These are phyloP conservation scores for Lagria hirta DNA, from an alignment of 2,888 invertebrate genomes.

Conservation along the genomic window DNA sequence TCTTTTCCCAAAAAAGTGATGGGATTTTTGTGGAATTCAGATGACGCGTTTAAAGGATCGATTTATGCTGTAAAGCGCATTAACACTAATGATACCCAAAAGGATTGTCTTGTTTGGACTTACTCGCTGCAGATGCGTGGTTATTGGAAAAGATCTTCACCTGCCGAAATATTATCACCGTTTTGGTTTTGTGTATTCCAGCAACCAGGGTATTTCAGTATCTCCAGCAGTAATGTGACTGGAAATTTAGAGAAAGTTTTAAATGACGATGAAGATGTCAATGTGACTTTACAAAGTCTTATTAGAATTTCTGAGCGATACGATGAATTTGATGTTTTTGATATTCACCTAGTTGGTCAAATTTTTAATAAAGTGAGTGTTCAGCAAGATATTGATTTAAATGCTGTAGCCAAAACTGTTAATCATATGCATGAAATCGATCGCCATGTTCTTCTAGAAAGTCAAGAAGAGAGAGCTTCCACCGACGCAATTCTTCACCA, in stretches of 20 bases:
- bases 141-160: slow-evolving; percentile 4
- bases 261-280: not conserved
- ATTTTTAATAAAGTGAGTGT: slow-evolving; percentile 4
- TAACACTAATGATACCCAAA: too few species aligned
- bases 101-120: slow-evolving; percentile 5
- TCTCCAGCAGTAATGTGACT: not conserved
- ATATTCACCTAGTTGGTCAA: slow-evolving; percentile 4
- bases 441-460: not conserved
- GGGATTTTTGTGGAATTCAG: too few species aligned
- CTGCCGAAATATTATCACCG: not conserved
- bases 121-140: not conserved
- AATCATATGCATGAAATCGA: slow-evolving; percentile 7
- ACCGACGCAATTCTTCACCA: slow-evolving; percentile 57
- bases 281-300: slow-evolving; percentile 1
- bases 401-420: slow-evolving; percentile 2
- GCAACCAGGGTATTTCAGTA: not conserved
- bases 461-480: slow-evolving; percentile 8
- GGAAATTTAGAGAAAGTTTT: slow-evolving; percentile 1
- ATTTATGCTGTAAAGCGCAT: too few species aligned
- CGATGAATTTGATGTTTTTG: slow-evolving; percentile 3
- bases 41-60: too few species aligned
- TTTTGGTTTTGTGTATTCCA: slow-evolving; percentile 8
- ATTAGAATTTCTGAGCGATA: not conserved
- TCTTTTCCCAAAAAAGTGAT: too few species aligned
- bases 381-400: not conserved